Evolutionary conservation across 1,140 invertebrate species (phyloP).

Genomic region (Lordiphosa stackelbergi): DNA sequence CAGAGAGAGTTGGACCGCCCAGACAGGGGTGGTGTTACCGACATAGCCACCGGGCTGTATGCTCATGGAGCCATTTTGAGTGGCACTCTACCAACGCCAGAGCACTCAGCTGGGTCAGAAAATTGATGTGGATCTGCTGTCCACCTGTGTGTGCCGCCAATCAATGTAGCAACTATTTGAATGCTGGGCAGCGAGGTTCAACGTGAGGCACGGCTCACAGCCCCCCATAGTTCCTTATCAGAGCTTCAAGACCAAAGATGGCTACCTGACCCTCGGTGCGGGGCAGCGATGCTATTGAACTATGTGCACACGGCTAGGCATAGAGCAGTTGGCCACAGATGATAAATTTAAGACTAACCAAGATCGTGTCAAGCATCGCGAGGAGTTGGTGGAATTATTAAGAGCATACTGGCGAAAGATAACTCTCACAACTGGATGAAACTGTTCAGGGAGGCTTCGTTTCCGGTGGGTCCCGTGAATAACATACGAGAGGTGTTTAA

Average conservation of each 20-base stretch:
- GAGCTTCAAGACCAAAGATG: conserved; percentile 88
- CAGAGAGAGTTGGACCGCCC: conserved; percentile 87
- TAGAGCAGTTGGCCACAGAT: conserved; percentile 81
- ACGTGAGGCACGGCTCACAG: conserved; percentile 95
- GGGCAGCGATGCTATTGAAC: conserved; percentile 87
- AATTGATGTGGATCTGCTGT: conserved; percentile 95
- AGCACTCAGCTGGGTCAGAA: conserved; percentile 91
- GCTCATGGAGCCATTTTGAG: conserved; percentile 97
- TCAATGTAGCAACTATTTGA: conserved; percentile 94
- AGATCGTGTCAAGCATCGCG: conserved; percentile 86
- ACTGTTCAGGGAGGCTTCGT: conserved; percentile 84
- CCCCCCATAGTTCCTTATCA: conserved; percentile 97
- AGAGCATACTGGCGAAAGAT: conserved; percentile 82
- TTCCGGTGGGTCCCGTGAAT: conserved; percentile 95
- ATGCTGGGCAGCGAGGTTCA: conserved; percentile 87
- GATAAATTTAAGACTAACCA: conserved; percentile 85
- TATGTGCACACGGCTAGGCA: conserved; percentile 83
- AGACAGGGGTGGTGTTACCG: conserved; percentile 96
- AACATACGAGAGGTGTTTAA: conserved; percentile 90
- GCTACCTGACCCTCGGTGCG: conserved; percentile 90
- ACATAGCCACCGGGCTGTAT: conserved; percentile 94
- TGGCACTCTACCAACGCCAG: conserved; percentile 88
- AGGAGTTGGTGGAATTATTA: conserved; percentile 83
- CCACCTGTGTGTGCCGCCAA: conserved; percentile 92
- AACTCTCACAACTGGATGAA: conserved; percentile 87